Evolutionary conservation across 2,113 vertebrate species (phyloP).

Genomic region (Prunella fulvescens): DNA sequence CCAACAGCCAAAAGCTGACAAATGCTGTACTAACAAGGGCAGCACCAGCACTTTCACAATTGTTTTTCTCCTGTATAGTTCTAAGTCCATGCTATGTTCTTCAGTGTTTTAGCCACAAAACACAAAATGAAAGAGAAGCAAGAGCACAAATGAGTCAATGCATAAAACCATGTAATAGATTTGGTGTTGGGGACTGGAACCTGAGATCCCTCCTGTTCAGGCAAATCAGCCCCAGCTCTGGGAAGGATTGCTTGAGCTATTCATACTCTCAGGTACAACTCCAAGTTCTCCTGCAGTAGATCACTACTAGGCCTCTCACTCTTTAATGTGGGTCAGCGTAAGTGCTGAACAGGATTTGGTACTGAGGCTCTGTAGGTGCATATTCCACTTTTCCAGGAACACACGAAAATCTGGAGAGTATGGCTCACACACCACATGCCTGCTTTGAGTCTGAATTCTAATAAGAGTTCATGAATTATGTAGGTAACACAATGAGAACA

Average conservation of each 20-base stretch:
- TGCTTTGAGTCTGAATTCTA: conserved; percentile 35
- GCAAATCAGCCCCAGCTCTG: neutral
- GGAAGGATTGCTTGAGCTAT: neutral
- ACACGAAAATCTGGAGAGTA: neutral
- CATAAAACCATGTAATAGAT: neutral
- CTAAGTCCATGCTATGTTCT: too few species aligned
- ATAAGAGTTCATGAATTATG: conserved; percentile 60
- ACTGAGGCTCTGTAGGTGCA: neutral
- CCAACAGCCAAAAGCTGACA: neutral
- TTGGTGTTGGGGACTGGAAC: neutral
- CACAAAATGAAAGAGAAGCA: neutral
- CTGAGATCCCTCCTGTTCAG: neutral
- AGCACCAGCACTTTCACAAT: too few species aligned
- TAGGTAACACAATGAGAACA: conserved; percentile 59
- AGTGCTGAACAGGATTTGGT: neutral
- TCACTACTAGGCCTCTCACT: neutral
- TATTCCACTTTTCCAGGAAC: neutral
- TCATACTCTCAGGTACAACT: neutral
- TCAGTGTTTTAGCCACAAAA: too few species aligned
- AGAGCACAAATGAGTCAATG: neutral
- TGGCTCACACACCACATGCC: conserved; percentile 22
- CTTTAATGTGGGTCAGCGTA: neutral
- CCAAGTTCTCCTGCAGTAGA: neutral
- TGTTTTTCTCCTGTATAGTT: too few species aligned
- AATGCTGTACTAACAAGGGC: neutral